Base-by-base conservation (phyloP, 1,140 invertebrate genomes). In the Papilio polytes region DNA sequence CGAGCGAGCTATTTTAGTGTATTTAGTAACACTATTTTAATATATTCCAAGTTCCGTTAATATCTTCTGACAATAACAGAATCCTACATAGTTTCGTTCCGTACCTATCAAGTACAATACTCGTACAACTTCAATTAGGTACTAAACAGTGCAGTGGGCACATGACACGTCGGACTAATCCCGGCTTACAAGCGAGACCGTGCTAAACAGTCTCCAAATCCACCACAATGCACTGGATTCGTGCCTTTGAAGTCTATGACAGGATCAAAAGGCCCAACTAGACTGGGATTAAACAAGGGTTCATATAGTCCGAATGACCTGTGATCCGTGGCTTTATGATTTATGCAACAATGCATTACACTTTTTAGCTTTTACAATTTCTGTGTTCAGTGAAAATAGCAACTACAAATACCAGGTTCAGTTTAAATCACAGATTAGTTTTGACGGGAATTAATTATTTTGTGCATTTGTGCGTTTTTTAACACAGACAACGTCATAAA, bases 161-260 rank as follows among this genome's bases (percentile, higher is more conserved):
- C 86, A 86, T 88, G 87, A 91, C 92, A 91, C 88, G 88, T 88
- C 84, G 84, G 86, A 81, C 85, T 91, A 90, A 94, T 91, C 91
- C 89, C 22, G 80, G 91, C 86, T 93, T 92, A 94, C 88, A 87
- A 78, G 85, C 85, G 84, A 80, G 85, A 87, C 89, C 86, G 86
- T 82, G 86, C 87, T 90, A 88, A 91, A 89, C 88, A 89, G 85
- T 80, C 84, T 84, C 81, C 85, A 85, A 89, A 86, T 87, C 87
- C 86, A 81, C 88, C 74, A 85, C 87, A 89, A 87, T 87, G 90
- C 85, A 85, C 81, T 89, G 87, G 82, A 89, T 87, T 86, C 92
- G 91, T 92, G 91, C 90, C 89, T 90, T 92, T 91, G 91, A 91
- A 89, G 89, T 89, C 91, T 91, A 89, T 91, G 87, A 87, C 87